These are phyloP conservation scores for Spialia ferax DNA, from an alignment of 2,888 invertebrate species.

Conservation along the genomic window DNA sequence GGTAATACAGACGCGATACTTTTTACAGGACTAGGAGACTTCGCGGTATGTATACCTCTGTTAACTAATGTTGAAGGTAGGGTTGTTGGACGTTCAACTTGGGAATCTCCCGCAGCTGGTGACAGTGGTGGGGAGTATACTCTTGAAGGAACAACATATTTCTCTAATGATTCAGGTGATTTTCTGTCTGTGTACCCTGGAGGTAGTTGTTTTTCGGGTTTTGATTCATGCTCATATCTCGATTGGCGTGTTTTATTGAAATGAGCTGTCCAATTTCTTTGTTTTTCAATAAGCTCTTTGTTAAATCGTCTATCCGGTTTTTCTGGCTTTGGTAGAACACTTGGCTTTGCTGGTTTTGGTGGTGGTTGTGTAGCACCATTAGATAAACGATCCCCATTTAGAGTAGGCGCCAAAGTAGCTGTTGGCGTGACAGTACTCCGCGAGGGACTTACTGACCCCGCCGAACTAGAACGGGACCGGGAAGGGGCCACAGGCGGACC, in stretches of 20 bases:
- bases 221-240: constrained; percentile 69
- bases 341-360: constrained; percentile 82
- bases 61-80: constrained; percentile 73
- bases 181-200: constrained; percentile 71
- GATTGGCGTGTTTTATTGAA: constrained; percentile 92
- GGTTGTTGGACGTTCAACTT: constrained; percentile 73
- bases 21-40: constrained; percentile 81
- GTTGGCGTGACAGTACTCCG: constrained; percentile 84
- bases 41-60: constrained; percentile 68
- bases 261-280: constrained; percentile 97
- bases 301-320: constrained; percentile 94
- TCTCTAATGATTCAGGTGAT: constrained; percentile 71
- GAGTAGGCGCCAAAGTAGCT: constrained; percentile 72
- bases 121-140: constrained; percentile 84
- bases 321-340: constrained; percentile 91
- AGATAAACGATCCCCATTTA: constrained; percentile 75
- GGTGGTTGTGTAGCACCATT: constrained; percentile 80
- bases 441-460: constrained; percentile 88
- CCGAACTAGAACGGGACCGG: constrained; percentile 89
- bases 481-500: constrained; percentile 83
- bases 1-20: constrained; percentile 65
- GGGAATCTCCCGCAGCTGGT: constrained; percentile 87
- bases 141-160: constrained; percentile 75
- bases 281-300: constrained; percentile 95
- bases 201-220: constrained; percentile 68